Evolutionary conservation across 2,797 vertebrate genomes (phyloP).

Genomic region (Chelon auratus): DNA sequence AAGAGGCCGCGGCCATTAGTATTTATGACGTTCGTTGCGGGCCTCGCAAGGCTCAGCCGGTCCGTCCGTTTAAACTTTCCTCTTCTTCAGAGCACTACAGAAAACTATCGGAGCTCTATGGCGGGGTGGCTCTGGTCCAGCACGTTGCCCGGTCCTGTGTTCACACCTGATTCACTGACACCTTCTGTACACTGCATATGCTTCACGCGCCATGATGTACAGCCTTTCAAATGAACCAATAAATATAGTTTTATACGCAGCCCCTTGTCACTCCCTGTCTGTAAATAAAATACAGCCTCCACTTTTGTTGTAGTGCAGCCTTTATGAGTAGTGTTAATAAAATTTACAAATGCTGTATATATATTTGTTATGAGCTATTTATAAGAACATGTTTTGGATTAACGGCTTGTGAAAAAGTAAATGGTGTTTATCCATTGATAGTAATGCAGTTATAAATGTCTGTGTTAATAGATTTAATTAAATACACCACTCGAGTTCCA

Average conservation of each 20-base stretch:
- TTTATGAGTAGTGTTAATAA: not conserved
- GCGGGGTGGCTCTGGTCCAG: not conserved
- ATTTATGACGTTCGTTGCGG: slow-evolving; percentile 45
- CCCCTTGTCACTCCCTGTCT: not conserved
- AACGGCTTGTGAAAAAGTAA: not conserved
- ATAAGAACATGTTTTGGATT: not conserved
- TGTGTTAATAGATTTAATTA: not conserved
- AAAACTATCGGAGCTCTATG: not conserved
- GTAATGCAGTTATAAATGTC: not conserved
- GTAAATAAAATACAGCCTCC: not conserved
- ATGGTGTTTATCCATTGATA: not conserved
- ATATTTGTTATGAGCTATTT: not conserved
- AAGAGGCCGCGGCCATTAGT: slow-evolving; percentile 31
- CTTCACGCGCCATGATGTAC: slow-evolving; percentile 38
- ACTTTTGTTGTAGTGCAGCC: not conserved
- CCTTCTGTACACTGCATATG: not conserved
- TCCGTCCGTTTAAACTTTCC: slow-evolving; percentile 22
- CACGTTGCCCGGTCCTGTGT: not conserved
- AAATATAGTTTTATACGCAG: slow-evolving; percentile 73
- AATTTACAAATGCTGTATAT: not conserved
- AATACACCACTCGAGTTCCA: too few species aligned
- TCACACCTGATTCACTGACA: not conserved
- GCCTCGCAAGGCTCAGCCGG: not conserved
- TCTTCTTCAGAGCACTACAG: slow-evolving; percentile 5
- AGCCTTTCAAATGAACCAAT: slow-evolving; percentile 63